Conservation (phyloP, 2,888 invertebrate species). For the Rhodophaea formosa region DNA sequence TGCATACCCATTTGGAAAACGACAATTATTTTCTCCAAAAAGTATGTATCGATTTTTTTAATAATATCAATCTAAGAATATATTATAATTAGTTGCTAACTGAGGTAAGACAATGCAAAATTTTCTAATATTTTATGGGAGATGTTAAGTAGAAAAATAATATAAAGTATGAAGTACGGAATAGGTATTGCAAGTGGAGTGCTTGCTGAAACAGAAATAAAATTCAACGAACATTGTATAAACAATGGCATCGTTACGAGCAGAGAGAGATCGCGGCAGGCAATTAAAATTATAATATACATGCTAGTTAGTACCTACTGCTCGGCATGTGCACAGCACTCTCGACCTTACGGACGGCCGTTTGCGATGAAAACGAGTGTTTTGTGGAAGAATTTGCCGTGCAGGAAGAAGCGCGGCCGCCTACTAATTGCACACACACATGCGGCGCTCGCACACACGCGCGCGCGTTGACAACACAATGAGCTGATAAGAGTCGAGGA, state of each 20-base stretch:
- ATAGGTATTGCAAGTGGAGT: background rate
- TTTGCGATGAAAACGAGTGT: background rate
- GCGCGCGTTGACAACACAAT: constrained; percentile 13
- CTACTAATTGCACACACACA: constrained; percentile 17
- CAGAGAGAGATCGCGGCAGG: constrained; percentile 21
- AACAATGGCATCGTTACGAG: constrained; percentile 31
- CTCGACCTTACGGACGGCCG: constrained; percentile 4
- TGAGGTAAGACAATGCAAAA: too few relatives aligned
- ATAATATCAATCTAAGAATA: too few relatives aligned
- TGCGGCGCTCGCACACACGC: background rate
- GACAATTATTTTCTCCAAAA: too few relatives aligned
- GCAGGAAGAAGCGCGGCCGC: constrained; percentile 18
- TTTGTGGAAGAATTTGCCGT: constrained; percentile 5
- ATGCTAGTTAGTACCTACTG: constrained; percentile 20
- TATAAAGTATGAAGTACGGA: too few relatives aligned
- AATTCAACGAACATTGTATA: constrained; percentile 27
- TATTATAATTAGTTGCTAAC: too few relatives aligned
- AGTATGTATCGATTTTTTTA: too few relatives aligned
- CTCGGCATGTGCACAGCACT: constrained; percentile 11
- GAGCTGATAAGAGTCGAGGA: constrained; percentile 25
- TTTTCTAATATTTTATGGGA: too few relatives aligned
- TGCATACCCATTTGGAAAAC: too few relatives aligned
- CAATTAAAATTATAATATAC: constrained; percentile 32
- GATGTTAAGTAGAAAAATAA: too few relatives aligned
- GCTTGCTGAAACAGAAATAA: constrained; percentile 22